Percentiles rank a stretch among this genome's conserved stretches.
These are phyloP conservation scores for Helostoma temminkii DNA, from an alignment of 2,797 vertebrate species.

Conservation along the genomic window DNA sequence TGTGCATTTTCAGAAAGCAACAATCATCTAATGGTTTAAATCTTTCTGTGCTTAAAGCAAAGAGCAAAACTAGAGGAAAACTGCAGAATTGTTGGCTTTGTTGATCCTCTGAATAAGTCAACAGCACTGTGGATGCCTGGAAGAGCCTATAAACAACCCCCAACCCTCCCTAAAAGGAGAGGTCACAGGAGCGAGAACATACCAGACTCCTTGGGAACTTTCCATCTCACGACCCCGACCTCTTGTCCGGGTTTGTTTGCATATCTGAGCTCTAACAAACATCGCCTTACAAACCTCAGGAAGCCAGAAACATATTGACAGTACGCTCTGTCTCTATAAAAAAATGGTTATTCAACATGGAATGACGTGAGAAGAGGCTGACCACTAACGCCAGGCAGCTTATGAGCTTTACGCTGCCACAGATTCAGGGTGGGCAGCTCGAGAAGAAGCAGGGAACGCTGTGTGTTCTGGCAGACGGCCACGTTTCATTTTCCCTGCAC, in stretches of 20 bases:
- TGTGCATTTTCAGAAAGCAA: not conserved
- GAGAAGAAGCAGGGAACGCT: slow-evolving; percentile 50
- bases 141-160: slow-evolving; percentile 36
- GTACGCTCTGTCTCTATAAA: slow-evolving; percentile 27
- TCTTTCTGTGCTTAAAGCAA: slow-evolving; percentile 11
- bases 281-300: not conserved
- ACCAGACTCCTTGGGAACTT: slow-evolving; percentile 79
- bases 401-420: slow-evolving; percentile 11
- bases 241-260: slow-evolving; percentile 39
- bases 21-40: not conserved
- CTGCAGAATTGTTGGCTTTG: not conserved
- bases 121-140: not conserved
- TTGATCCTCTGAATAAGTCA: slow-evolving; percentile 15
- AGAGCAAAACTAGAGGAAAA: slow-evolving; percentile 23
- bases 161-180: slow-evolving; percentile 21
- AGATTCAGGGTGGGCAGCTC: not conserved
- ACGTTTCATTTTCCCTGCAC: slow-evolving; percentile 42
- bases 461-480: slow-evolving; percentile 69
- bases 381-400: slow-evolving; percentile 24
- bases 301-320: slow-evolving; percentile 17
- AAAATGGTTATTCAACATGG: not conserved
- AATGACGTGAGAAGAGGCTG: slow-evolving; percentile 14
- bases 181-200: slow-evolving; percentile 66
- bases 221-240: slow-evolving; percentile 72
- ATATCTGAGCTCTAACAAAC: slow-evolving; percentile 30